phyloP scores from a whole-genome alignment of 1,140 invertebrate species.

The Polyergus mexicanus region DNA sequence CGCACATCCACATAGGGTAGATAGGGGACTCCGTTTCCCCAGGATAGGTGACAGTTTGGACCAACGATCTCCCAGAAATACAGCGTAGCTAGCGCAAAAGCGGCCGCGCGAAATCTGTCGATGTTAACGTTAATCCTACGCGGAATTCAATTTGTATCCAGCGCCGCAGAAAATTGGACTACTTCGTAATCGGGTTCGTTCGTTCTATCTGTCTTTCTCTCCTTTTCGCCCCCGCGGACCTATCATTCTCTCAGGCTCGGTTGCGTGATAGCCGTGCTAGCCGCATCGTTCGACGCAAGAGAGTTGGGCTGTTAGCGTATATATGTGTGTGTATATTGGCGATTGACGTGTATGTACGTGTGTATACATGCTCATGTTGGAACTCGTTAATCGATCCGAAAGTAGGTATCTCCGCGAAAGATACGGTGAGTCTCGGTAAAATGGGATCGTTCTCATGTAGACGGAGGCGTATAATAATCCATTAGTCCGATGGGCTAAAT shows the following conservation, averaged over 20 bases:
- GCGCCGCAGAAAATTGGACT: constrained; percentile 74
- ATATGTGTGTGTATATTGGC: not conserved
- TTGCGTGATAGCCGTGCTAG: constrained; percentile 45
- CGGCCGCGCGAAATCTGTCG: constrained; percentile 68
- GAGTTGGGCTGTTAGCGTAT: constrained; percentile 16
- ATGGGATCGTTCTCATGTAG: constrained; percentile 71
- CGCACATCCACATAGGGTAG: constrained; percentile 6
- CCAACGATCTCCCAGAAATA: constrained; percentile 42
- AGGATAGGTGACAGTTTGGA: constrained; percentile 52
- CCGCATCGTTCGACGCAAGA: constrained; percentile 50
- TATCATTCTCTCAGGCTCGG: constrained; percentile 58
- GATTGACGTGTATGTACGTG: not conserved
- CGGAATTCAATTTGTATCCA: constrained; percentile 74
- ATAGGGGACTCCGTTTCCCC: constrained; percentile 52
- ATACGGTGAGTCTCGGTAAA: constrained; percentile 58
- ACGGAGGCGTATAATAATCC: constrained; percentile 78
- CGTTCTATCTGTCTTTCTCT: constrained; percentile 61
- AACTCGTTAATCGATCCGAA: constrained; percentile 72
- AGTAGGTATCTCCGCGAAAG: constrained; percentile 73
- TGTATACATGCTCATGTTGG: no score
- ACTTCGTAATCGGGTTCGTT: constrained; percentile 74
- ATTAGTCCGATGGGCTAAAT: constrained; percentile 78
- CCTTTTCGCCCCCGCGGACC: constrained; percentile 26
- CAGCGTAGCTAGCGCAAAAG: constrained; percentile 55
- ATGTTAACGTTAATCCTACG: constrained; percentile 73